phyloP scores from a whole-genome alignment of 1,140 invertebrate genomes.

The Helicoverpa armigera region DNA sequence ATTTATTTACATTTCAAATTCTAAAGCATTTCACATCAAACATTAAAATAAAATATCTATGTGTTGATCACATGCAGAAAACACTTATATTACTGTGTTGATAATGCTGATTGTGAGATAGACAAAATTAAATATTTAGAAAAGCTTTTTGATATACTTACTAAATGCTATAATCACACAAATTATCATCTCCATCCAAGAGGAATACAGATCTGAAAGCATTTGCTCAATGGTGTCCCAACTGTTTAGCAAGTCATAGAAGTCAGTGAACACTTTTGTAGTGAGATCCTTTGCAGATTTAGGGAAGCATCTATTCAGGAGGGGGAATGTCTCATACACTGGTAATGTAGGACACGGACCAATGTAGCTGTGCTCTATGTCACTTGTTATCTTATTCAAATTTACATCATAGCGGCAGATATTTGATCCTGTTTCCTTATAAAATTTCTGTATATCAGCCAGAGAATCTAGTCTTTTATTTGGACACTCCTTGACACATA shows the following conservation, averaged over 20 bases:
- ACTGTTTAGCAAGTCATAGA: constrained; percentile 94
- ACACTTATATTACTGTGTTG: too few species aligned
- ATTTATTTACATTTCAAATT: too few species aligned
- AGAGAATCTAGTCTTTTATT: constrained; percentile 88
- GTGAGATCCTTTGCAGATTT: constrained; percentile 88
- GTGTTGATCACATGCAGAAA: not conserved
- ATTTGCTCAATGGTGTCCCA: constrained; percentile 96
- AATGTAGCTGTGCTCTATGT: constrained; percentile 86
- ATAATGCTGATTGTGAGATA: too few species aligned
- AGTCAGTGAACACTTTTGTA: constrained; percentile 88
- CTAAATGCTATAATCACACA: constrained; percentile 93
- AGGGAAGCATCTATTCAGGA: constrained; percentile 96
- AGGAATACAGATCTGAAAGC: constrained; percentile 94
- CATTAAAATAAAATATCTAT: not conserved
- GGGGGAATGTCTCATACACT: constrained; percentile 91
- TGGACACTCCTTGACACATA: constrained; percentile 97
- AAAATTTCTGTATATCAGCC: constrained; percentile 92
- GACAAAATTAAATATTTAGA: too few species aligned
- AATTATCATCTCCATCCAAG: constrained; percentile 94
- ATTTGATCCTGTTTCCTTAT: constrained; percentile 90
- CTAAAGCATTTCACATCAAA: not conserved
- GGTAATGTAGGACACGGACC: constrained; percentile 92
- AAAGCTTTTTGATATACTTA: constrained; percentile 83
- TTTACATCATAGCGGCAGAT: constrained; percentile 91
- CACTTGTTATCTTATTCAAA: constrained; percentile 80